A percentile compares a stretch with the other conserved stretches of the same genome.
Evolutionary conservation across 2,113 vertebrate species (phyloP).

Genomic region (Scolopax mira): DNA sequence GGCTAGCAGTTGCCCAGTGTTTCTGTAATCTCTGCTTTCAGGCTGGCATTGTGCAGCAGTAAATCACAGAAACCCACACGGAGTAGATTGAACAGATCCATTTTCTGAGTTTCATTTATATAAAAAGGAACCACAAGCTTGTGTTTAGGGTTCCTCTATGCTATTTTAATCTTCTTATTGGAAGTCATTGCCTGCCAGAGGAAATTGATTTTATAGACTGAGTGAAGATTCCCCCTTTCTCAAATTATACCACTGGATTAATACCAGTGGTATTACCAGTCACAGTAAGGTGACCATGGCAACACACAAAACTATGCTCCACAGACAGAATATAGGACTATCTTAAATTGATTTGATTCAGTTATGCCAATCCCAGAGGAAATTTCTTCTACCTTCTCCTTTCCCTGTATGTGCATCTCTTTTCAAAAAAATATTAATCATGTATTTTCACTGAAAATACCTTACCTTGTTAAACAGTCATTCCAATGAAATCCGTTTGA

Average conservation of each 20-base stretch:
- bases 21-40: background rate
- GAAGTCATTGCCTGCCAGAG: background rate
- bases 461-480: background rate
- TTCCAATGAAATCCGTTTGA: background rate
- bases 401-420: background rate
- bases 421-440: background rate
- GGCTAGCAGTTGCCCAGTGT: background rate
- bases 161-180: slow-evolving; percentile 13
- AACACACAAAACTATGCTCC: background rate
- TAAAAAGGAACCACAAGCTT: background rate
- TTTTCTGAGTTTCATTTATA: background rate
- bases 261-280: no score
- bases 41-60: background rate
- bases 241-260: slow-evolving; percentile 29
- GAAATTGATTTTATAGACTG: background rate
- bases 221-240: slow-evolving; percentile 29
- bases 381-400: slow-evolving; percentile 20
- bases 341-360: slow-evolving; percentile 44
- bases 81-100: background rate
- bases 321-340: slow-evolving; percentile 12
- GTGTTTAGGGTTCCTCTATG: background rate
- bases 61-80: background rate
- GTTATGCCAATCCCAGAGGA: slow-evolving; percentile 14
- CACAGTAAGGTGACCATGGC: slow-evolving; percentile 26
- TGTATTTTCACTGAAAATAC: background rate